Evolutionary conservation across 2,113 vertebrate genomes (phyloP), one percentile per base, ranked within the genome.

Genomic region (Cheilinus undulatus): DNA sequence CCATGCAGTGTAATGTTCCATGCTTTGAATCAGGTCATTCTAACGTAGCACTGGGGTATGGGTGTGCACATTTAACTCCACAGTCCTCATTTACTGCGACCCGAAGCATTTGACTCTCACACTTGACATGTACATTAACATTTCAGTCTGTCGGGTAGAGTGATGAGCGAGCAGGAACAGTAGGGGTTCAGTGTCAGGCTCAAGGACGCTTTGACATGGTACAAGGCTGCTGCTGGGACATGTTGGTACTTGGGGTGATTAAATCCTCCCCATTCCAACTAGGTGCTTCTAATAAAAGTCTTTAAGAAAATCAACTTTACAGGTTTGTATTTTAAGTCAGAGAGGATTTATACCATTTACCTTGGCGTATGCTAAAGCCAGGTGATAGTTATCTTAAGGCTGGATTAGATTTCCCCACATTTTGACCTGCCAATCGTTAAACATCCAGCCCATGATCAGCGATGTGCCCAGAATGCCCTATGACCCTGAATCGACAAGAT

Each of bases 121-220:
- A 24, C 24, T 64, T 65, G 48, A 61, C 50, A 73, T 28, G 10
- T 23, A 52, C 20, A 40, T 83, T 70, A 74, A 52, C 69, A 58
- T 71, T 82, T 65, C 0, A 24, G 26, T 54, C 49, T 4, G 27
- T 57, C 57, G 68, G 43, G 66, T 19, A 56, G 69, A 64, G 66
- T 70, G 63, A 73, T 49, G 52, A 78, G 26, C 19, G 45, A 62
- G 46, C 73, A 63, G 64, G 60, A 22, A n/a, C 46, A 51, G 65
- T 24, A 43, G 34, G 50, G 63, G 54, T 69, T 83, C 54, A 70
- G 9, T 64, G 59, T 76, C 67, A 59, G 38, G 62, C 54, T 71
- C 72, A 76, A 77, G 73, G 64, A 77, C 73, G 76, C 15, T 52
- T 75, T 6, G 24, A 70, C 36, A 71, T 49, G 51, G 57, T 32